Evolutionary conservation across 2,797 vertebrate species (phyloP), one percentile per base, ranked within the genome.

Genomic region (Falco novaeseelandiae): DNA sequence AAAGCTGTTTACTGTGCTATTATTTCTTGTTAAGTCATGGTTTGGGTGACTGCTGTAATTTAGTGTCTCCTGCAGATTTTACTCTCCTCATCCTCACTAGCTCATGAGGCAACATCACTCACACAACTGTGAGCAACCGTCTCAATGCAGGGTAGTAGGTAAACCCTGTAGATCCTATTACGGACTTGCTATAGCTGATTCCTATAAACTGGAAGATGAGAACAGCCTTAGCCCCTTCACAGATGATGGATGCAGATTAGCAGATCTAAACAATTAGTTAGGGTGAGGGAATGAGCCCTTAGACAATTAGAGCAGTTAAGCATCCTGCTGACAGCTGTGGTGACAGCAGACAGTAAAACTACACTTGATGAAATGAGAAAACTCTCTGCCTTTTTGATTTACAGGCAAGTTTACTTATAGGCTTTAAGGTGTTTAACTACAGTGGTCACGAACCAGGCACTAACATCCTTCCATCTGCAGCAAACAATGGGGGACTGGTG

Each of bases 251-350:
- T 96, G 88, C 92, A 97, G 98, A 97, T 98, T 97, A 97, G 97
- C 96, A 95, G 96, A 98, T 97, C 97, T 95, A 98, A 98, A 98
- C 97, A 98, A 97, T 98, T 98, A 98, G 97, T 97, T 96, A 97
- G 97, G 95, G 95, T 97, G 97, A 97, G 89, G 90, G 96, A 97
- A 97, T 61, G 90, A 96, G 97, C 92, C 95, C 97, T 97, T 76
- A 96, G 97, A 98, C 97, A 98, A 97, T 98, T 97, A 97, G 92
- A 97, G 95, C 76, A 94, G 86, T 96, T 96, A 97, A 98, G 93
- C 94, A 97, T 97, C 96, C 96, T 97, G 98, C 87, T 98, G 98
- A 98, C 97, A 98, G 98, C 97, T 97, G 91, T 97, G 97, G 96
- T 98, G 98, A 98, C 98, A 98, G 98, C 81, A 55, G 93, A 96